Evolutionary conservation across 1,140 invertebrate species (phyloP).

Genomic region (Philopotamus ludificatus): DNA sequence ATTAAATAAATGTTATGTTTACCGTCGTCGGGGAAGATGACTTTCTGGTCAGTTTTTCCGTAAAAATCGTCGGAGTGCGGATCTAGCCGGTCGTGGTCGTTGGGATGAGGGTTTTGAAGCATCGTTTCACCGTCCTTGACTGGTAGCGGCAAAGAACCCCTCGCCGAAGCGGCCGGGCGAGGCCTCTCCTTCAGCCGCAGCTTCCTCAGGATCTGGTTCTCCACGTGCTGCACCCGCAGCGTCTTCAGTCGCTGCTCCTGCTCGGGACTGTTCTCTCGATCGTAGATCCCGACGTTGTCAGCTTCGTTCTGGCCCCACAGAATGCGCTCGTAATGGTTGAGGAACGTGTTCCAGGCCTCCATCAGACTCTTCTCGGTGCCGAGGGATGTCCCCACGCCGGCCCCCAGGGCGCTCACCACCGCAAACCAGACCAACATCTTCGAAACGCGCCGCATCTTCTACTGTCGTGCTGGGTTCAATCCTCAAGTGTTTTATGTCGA

Average conservation of each 20-base stretch:
- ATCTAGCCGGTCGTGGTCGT: conserved; percentile 44
- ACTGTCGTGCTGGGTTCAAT: background rate
- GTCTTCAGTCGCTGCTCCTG: conserved; percentile 48
- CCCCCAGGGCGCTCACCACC: background rate
- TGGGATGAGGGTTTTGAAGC: conserved; percentile 4
- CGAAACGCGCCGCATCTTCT: background rate
- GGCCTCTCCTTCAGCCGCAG: conserved; percentile 56
- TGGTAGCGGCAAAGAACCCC: conserved; percentile 65
- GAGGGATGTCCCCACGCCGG: background rate
- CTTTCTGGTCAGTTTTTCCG: conserved; percentile 75
- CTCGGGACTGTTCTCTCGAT: conserved; percentile 23
- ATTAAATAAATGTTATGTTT: conserved; percentile 39
- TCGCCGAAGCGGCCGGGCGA: conserved; percentile 48
- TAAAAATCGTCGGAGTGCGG: conserved; percentile 70
- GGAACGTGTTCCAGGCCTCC: conserved; percentile 31
- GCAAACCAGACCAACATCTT: conserved; percentile 5
- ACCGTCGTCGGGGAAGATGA: conserved; percentile 76
- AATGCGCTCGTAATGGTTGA: conserved; percentile 25
- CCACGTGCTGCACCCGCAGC: conserved; percentile 56
- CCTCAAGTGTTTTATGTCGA: background rate
- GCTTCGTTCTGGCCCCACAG: conserved; percentile 9
- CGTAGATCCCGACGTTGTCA: conserved; percentile 45
- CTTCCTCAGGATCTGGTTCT: conserved; percentile 59
- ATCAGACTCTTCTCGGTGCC: conserved; percentile 14
- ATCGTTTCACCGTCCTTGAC: conserved; percentile 63